phyloP scores from a whole-genome alignment of 2,888 invertebrate genomes.

The Argyresthia goedartella region DNA sequence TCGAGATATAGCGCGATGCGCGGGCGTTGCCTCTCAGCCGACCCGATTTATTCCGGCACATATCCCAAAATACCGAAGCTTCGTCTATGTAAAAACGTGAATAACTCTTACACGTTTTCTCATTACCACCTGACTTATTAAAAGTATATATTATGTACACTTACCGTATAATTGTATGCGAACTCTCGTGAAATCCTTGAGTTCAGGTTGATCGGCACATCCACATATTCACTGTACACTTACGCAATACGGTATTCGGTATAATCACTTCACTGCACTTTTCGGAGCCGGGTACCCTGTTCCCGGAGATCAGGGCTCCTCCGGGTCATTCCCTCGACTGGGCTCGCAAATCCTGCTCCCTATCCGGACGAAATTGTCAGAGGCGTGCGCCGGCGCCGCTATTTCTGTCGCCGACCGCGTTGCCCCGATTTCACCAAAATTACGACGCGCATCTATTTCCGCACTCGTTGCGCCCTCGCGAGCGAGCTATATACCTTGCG shows the following conservation, averaged over 20 bases:
- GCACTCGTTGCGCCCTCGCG: constrained; percentile 49
- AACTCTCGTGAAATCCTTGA: no score
- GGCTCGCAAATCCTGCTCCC: constrained; percentile 53
- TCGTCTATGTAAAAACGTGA: no score
- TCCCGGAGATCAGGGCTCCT: constrained; percentile 14
- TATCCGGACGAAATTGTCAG: constrained; percentile 66
- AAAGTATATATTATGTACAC: no score
- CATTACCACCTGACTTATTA: no score
- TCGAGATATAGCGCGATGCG: constrained; percentile 8
- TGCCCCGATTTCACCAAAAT: constrained; percentile 71
- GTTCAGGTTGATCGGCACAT: neutral
- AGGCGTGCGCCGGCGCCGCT: constrained; percentile 52
- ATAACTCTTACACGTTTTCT: no score
- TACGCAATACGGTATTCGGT: constrained; percentile 9
- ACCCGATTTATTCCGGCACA: constrained; percentile 55
- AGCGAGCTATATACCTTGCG: constrained; percentile 28
- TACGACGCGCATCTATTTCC: constrained; percentile 67
- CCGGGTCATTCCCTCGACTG: constrained; percentile 5
- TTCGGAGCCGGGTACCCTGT: constrained; percentile 10
- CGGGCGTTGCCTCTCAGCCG: constrained; percentile 60
- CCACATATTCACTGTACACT: neutral
- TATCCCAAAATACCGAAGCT: constrained; percentile 63
- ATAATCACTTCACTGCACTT: constrained; percentile 12
- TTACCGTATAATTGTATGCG: no score
- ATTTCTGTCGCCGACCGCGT: constrained; percentile 66